phyloP scores from a whole-genome alignment of 2,113 vertebrate genomes.

The Rhipidura dahli region DNA sequence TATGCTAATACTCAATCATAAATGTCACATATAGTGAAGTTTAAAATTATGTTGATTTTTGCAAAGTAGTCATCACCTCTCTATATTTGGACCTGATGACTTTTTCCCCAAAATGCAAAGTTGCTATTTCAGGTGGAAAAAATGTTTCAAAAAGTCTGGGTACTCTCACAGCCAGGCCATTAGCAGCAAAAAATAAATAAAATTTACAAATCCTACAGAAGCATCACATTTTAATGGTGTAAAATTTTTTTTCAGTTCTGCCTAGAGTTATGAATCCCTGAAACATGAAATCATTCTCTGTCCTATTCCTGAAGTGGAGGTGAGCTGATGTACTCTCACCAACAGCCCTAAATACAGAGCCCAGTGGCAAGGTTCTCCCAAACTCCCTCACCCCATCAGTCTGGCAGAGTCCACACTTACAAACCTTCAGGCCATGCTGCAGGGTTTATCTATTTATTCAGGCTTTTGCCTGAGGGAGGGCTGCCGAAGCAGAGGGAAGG shows the following conservation, averaged over 20 bases:
- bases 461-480: background rate
- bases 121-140: background rate
- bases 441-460: constrained; percentile 50
- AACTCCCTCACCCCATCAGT: background rate
- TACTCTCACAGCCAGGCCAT: background rate
- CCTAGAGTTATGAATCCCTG: background rate
- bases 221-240: background rate
- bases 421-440: background rate
- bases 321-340: background rate
- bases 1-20: background rate
- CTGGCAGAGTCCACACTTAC: background rate
- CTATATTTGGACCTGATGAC: background rate
- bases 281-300: background rate
- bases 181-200: background rate
- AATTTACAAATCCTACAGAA: background rate
- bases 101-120: background rate
- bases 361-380: background rate
- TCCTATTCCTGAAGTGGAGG: background rate
- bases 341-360: background rate
- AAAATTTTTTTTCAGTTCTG: background rate
- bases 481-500: background rate
- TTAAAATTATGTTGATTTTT: background rate
- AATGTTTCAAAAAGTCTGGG: background rate
- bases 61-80: background rate
- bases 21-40: background rate